phyloP scores from a whole-genome alignment of 1,140 invertebrate genomes.

The Bombus affinis region DNA sequence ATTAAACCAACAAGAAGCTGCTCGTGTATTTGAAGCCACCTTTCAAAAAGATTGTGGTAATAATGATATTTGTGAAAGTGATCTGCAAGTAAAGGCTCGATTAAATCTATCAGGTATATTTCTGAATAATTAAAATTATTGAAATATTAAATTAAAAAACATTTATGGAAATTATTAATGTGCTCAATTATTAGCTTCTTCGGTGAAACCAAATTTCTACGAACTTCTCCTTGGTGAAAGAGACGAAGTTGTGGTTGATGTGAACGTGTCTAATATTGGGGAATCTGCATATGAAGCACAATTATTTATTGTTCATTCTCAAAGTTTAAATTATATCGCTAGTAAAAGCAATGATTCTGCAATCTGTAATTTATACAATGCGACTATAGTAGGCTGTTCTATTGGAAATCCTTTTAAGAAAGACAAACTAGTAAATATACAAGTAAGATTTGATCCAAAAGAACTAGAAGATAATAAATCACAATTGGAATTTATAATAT shows the following conservation, averaged over 20 bases:
- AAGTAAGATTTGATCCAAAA: constrained; percentile 91
- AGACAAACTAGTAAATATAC: constrained; percentile 84
- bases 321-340: constrained; percentile 91
- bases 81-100: constrained; percentile 88
- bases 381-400: constrained; percentile 89
- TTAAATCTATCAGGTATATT: constrained; percentile 84
- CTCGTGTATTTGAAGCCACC: constrained; percentile 90
- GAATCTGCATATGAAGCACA: constrained; percentile 96
- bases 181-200: constrained; percentile 66
- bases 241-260: constrained; percentile 89
- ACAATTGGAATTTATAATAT: constrained; percentile 88
- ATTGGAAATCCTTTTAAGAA: constrained; percentile 95
- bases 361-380: constrained; percentile 89
- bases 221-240: constrained; percentile 87
- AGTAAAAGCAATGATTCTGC: constrained; percentile 83
- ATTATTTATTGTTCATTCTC: constrained; percentile 90
- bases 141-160: constrained; percentile 10
- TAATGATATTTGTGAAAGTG: constrained; percentile 94
- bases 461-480: constrained; percentile 87
- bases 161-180: not conserved
- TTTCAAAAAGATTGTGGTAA: constrained; percentile 97
- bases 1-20: constrained; percentile 93
- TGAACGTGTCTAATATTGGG: constrained; percentile 89
- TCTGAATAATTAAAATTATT: constrained; percentile 22
- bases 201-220: constrained; percentile 75